phyloP scores from a whole-genome alignment of 2,888 invertebrate genomes.

The Caenorhabditis japonica region DNA sequence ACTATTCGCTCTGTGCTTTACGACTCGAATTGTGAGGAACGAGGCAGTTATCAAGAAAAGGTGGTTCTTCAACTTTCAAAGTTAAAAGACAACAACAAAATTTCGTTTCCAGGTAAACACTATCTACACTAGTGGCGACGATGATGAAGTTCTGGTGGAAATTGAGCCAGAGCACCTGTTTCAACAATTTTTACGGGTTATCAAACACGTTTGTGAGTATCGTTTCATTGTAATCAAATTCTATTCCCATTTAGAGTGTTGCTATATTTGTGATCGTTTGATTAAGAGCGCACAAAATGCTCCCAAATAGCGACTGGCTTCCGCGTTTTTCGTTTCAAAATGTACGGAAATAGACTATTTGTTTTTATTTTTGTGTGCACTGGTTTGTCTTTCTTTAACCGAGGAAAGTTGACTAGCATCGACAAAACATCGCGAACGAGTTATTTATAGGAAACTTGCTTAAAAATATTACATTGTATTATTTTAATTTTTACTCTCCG shows the following conservation, averaged over 20 bases:
- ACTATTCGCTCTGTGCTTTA: conserved; percentile 71
- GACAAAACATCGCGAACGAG: too few species aligned
- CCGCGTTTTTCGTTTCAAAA: too few species aligned
- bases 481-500: conserved; percentile 20
- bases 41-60: conserved; percentile 55
- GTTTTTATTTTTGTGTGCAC: too few species aligned
- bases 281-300: too few species aligned
- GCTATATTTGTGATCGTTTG: too few species aligned
- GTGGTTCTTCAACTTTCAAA: conserved; percentile 10
- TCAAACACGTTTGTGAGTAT: conserved; percentile 63
- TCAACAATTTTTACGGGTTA: conserved; percentile 62
- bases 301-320: too few species aligned
- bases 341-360: too few species aligned
- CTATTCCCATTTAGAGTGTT: too few species aligned
- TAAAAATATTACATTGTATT: too few species aligned
- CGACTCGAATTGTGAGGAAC: conserved; percentile 59
- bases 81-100: conserved; percentile 11
- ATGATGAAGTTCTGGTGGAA: conserved; percentile 63
- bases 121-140: conserved; percentile 44
- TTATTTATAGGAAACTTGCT: too few species aligned
- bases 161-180: conserved; percentile 71
- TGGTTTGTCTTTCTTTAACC: too few species aligned
- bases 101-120: conserved; percentile 46
- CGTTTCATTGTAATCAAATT: neutral
- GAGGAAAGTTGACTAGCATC: too few species aligned